Evolutionary conservation across 2,888 invertebrate species (phyloP).

Genomic region (Tethea ocularis): DNA sequence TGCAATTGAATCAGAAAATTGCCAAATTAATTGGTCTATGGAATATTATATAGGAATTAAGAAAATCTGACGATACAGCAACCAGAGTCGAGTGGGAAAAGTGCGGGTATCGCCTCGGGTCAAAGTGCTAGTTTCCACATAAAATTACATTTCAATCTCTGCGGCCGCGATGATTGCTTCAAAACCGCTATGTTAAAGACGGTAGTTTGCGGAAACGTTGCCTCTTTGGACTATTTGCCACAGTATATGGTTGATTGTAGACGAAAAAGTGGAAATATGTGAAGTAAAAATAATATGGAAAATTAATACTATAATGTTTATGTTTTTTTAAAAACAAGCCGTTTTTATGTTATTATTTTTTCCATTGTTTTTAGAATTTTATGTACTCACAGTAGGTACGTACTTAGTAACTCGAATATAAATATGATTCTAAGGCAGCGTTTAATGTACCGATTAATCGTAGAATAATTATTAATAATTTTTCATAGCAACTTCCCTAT

Average conservation of each 20-base stretch:
- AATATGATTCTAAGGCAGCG: too few relatives aligned
- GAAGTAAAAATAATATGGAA: constrained; percentile 35
- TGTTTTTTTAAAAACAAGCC: background rate
- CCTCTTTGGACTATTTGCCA: constrained; percentile 19
- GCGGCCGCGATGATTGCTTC: constrained; percentile 48
- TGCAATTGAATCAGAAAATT: too few relatives aligned
- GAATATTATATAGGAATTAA: constrained; percentile 26
- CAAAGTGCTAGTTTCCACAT: constrained; percentile 55
- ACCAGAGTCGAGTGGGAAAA: constrained; percentile 38
- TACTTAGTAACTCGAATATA: too few relatives aligned
- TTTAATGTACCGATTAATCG: too few relatives aligned
- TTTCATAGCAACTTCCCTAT: too few relatives aligned
- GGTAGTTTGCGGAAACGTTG: constrained; percentile 54
- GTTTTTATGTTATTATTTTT: too few relatives aligned
- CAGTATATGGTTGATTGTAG: constrained; percentile 40
- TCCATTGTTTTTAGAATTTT: too few relatives aligned
- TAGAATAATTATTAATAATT: too few relatives aligned
- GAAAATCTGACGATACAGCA: constrained; percentile 34
- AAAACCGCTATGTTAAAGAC: constrained; percentile 59
- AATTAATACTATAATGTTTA: background rate
- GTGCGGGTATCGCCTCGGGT: constrained; percentile 47
- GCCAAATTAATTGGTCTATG: too few relatives aligned
- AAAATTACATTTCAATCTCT: constrained; percentile 69
- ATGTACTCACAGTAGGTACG: background rate
- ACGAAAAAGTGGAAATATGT: too few relatives aligned